Evolutionary conservation across 2,113 vertebrate species (phyloP).

Genomic region (Megaceryle maxima): DNA sequence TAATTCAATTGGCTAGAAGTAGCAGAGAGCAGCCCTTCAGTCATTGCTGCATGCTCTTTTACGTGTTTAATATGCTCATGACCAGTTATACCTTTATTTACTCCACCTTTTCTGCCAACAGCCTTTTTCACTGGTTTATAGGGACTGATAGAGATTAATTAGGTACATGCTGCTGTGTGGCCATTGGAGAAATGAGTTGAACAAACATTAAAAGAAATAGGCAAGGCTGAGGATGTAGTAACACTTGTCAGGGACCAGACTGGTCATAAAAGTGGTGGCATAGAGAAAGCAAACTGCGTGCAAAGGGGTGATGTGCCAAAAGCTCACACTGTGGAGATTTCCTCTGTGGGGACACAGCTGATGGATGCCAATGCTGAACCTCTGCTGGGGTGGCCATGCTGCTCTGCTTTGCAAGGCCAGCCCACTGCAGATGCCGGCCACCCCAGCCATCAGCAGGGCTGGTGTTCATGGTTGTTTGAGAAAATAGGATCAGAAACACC

Average conservation of each 20-base stretch:
- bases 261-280: not conserved
- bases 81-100: not conserved
- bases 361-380: accelerated
- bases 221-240: not conserved
- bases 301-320: not conserved
- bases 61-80: not conserved
- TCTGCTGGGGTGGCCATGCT: accelerated
- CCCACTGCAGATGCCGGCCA: accelerated
- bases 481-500: not conserved
- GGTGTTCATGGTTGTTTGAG: not conserved
- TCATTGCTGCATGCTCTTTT: accelerated
- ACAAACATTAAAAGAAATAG: not conserved
- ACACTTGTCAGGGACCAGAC: not conserved
- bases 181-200: not conserved
- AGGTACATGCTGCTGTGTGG: accelerated
- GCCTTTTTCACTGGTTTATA: not conserved
- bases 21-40: not conserved
- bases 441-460: accelerated
- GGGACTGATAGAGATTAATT: not conserved
- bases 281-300: not conserved
- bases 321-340: accelerated
- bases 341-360: accelerated
- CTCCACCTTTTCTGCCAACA: not conserved
- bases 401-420: not conserved
- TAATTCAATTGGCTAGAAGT: not conserved